Conservation (phyloP, 2,797 vertebrate genomes). For the Toxotes lorentzi region DNA sequence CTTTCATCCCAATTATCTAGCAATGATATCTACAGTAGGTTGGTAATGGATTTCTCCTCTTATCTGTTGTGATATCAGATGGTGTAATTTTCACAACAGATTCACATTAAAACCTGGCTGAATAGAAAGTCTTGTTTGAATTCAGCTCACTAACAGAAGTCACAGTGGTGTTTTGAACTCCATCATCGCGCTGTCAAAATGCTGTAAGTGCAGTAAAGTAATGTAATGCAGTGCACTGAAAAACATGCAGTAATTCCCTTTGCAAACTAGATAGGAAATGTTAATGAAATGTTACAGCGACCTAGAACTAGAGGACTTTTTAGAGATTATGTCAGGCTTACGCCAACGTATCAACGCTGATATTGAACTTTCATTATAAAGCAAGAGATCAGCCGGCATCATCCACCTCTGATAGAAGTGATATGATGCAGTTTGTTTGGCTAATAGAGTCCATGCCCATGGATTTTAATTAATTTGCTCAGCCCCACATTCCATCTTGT, state of each 20-base stretch:
- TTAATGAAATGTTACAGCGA: constrained; percentile 38
- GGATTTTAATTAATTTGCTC: constrained; percentile 27
- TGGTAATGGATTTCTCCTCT: not conserved
- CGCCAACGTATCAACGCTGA: constrained; percentile 13
- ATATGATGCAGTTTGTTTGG: constrained; percentile 37
- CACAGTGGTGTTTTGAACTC: not conserved
- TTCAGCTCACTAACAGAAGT: not conserved
- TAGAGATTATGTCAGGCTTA: constrained; percentile 32
- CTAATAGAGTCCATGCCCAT: not conserved
- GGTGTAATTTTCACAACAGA: constrained; percentile 30
- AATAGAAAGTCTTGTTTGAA: constrained; percentile 25
- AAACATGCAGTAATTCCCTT: constrained; percentile 21
- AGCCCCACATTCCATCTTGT: constrained; percentile 2
- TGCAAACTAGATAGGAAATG: constrained; percentile 9
- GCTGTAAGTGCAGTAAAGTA: too few relatives aligned
- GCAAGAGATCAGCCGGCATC: constrained; percentile 3
- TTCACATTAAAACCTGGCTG: constrained; percentile 13
- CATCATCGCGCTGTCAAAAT: not conserved
- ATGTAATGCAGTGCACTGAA: constrained; percentile 1
- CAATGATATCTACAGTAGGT: not conserved
- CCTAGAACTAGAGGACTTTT: constrained; percentile 31
- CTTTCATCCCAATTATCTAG: not conserved
- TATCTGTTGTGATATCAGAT: constrained; percentile 3
- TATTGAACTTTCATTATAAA: constrained; percentile 36
- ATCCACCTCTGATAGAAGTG: constrained; percentile 29